Evolutionary conservation across 2,113 vertebrate genomes (phyloP).

Genomic region (Antigone vipio): DNA sequence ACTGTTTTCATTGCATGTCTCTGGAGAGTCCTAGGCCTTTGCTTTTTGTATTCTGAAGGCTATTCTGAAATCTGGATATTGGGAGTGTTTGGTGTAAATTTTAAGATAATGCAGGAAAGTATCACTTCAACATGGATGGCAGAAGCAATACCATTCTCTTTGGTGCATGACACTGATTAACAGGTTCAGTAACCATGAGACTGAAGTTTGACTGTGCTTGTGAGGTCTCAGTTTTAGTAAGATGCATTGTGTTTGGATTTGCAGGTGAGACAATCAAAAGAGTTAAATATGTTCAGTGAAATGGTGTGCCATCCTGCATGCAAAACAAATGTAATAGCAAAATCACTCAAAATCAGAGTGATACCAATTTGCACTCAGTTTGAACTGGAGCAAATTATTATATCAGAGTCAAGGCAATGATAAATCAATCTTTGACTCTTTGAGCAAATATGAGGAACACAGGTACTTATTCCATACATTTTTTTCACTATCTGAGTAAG

Average conservation of each 20-base stretch:
- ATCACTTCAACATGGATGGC: neutral
- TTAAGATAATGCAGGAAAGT: neutral
- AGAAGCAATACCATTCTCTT: neutral
- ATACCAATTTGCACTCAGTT: neutral
- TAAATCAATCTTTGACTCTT: neutral
- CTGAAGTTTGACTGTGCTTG: neutral
- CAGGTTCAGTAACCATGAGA: neutral
- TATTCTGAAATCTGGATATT: neutral
- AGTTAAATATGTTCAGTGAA: neutral
- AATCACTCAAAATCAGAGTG: neutral
- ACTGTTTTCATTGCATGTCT: neutral
- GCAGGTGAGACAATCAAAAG: neutral
- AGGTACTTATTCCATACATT: neutral
- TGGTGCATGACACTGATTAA: neutral
- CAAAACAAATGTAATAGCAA: neutral
- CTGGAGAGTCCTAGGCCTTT: neutral
- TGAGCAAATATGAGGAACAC: neutral
- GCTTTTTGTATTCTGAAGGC: neutral
- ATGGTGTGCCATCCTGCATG: neutral
- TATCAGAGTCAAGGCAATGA: neutral
- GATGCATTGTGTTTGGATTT: neutral
- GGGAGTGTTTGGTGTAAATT: neutral
- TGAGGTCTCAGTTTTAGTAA: neutral
- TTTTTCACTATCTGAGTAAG: neutral
- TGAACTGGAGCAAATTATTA: neutral